phyloP scores from a whole-genome alignment of 2,113 vertebrate species.

The Odobenus rosmarus region DNA sequence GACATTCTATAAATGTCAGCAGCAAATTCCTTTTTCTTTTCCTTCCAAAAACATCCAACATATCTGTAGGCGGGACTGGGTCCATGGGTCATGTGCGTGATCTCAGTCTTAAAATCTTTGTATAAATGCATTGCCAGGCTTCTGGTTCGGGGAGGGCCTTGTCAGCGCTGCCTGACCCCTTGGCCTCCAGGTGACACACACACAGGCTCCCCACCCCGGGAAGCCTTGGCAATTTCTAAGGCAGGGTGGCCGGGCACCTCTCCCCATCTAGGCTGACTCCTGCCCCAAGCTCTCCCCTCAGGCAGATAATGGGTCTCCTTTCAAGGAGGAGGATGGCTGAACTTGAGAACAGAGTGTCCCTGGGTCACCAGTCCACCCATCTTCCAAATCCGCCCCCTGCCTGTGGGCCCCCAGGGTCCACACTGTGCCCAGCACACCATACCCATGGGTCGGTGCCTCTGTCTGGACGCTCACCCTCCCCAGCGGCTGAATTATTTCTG shows the following conservation, averaged over 20 bases:
- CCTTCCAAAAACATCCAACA: neutral
- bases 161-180: accelerated
- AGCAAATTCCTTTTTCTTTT: neutral
- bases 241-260: neutral
- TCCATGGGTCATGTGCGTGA: neutral
- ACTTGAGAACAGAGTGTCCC: neutral
- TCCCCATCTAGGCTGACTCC: neutral
- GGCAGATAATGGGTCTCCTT: no score
- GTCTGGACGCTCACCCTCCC: neutral
- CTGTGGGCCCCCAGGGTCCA: accelerated
- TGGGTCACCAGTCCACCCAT: neutral
- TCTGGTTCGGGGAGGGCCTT: no score
- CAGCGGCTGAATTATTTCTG: neutral
- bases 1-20: conserved; percentile 17
- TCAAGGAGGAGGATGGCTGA: neutral
- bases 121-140: neutral
- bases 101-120: neutral
- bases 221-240: neutral
- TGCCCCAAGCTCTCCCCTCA: neutral
- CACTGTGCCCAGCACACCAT: accelerated
- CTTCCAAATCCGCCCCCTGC: neutral
- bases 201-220: neutral
- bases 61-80: neutral
- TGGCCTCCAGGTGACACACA: accelerated
- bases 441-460: neutral